Evolutionary conservation across 64 coral and sea anemone genomes (phyloP), one percentile per base, ranked within the genome.

Genomic region (Acropora tenuis): DNA sequence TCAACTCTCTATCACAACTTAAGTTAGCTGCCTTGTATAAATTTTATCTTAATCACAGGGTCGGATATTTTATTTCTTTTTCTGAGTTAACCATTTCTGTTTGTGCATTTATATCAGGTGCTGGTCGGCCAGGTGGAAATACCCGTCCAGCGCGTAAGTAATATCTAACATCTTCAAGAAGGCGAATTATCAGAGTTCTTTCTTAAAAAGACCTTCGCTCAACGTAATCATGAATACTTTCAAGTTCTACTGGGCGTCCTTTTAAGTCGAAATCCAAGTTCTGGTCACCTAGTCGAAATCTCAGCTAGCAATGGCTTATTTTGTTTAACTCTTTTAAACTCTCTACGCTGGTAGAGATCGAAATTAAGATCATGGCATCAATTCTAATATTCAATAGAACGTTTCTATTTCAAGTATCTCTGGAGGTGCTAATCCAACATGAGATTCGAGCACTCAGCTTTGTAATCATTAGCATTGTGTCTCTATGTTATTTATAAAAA

Each of bases 121-220:
- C 82, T 49, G 65, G 8, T 44, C 48, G 65, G 41, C 80, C 57
- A 65, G 41, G 79, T 55, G 80, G 63, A 85, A 85, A 69, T 43
- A 44, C 82, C 18, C 82, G 65, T 71, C 82, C 82, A 85, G 41
- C 82, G 1, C 82, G 82, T 85, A 72, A 85, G 82, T 85, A 72
- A 11, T 45, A 71, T 0, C 16, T 13, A 11, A 63, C 59, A 63
- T 8, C 59, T 63, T 63, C 59, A 18, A 55, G 4, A 55, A 10
- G 2, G 59, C 59, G 10, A 63, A 13, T 15, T 2, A 0, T 63
- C 59, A 12, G 11, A 63, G 10, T 12, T 13, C 11, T 63, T 63
- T 10, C 16, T 10, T 13, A 15, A 3, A 3, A 13, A 63, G 15
- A 8, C 2, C 8, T 13, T 13, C 59, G 59, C 15, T 13, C 2